A percentile compares a stretch with the other conserved stretches of the same genome.
phyloP scores from a whole-genome alignment of 2,113 vertebrate species.

The Salminus brasiliensis region DNA sequence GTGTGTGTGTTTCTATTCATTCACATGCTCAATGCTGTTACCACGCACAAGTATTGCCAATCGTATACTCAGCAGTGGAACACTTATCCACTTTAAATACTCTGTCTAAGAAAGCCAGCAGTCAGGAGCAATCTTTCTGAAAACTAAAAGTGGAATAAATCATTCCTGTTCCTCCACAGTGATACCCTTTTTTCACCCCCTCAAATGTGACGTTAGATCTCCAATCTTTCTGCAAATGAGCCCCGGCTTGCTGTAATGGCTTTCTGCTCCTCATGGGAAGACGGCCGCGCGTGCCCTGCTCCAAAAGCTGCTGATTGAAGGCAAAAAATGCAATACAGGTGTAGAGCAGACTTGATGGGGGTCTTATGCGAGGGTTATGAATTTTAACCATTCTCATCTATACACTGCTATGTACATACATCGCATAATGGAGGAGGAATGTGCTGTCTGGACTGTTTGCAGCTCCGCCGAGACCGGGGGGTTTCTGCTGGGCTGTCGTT shows the following conservation, averaged over 20 bases:
- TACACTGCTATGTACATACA: constrained; percentile 78
- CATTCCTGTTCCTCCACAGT: constrained; percentile 72
- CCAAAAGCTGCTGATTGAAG: constrained; percentile 83
- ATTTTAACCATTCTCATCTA: constrained; percentile 80
- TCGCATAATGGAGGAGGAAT: constrained; percentile 71
- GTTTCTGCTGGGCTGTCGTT: constrained; percentile 74
- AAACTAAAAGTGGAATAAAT: constrained; percentile 79
- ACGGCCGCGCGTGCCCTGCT: constrained; percentile 58
- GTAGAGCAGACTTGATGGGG: constrained; percentile 80
- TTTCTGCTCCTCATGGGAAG: constrained; percentile 79
- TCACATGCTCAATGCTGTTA: not conserved
- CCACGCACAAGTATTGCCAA: not conserved
- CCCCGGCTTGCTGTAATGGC: constrained; percentile 77
- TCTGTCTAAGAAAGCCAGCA: constrained; percentile 50
- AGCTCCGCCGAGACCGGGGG: constrained; percentile 69
- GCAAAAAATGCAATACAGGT: constrained; percentile 81
- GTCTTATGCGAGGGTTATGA: constrained; percentile 83
- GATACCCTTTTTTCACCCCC: constrained; percentile 64
- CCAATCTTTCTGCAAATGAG: constrained; percentile 83
- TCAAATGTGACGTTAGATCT: constrained; percentile 72
- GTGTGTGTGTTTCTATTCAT: constrained; percentile 30
- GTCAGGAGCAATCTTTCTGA: constrained; percentile 57
- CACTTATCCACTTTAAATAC: constrained; percentile 76
- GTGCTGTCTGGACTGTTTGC: constrained; percentile 74
- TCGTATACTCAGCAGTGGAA: constrained; percentile 49